Conservation (phyloP, 1,140 invertebrate species). For the Drosophila mayri region DNA sequence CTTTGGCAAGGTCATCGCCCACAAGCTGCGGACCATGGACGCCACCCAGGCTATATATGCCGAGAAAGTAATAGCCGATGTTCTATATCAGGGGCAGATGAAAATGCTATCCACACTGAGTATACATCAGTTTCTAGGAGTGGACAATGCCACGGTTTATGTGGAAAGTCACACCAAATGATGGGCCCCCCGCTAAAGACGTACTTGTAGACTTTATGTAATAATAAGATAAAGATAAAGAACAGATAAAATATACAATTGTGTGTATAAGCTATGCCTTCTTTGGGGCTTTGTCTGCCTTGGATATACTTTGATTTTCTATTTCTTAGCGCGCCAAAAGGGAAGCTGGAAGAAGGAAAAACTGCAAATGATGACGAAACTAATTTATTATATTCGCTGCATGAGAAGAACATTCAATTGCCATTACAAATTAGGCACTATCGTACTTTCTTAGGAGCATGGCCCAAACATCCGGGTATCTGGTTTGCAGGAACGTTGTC, state of each 20-base stretch:
- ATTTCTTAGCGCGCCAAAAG: neutral
- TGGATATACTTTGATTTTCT: neutral
- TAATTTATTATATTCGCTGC: slow-evolving; percentile 48
- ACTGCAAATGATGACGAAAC: slow-evolving; percentile 18
- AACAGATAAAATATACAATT: slow-evolving; percentile 52
- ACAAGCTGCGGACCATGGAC: slow-evolving; percentile 84
- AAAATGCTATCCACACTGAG: slow-evolving; percentile 78
- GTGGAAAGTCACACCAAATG: slow-evolving; percentile 72
- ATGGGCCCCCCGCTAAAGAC: slow-evolving; percentile 45
- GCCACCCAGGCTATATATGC: slow-evolving; percentile 83
- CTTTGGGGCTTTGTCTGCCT: neutral
- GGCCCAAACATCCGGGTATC: slow-evolving; percentile 86
- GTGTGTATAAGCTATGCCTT: slow-evolving; percentile 23
- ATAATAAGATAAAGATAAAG: slow-evolving; percentile 49
- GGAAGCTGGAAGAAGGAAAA: neutral
- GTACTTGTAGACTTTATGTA: slow-evolving; percentile 54
- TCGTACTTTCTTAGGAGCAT: slow-evolving; percentile 86
- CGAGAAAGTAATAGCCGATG: slow-evolving; percentile 84
- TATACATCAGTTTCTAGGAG: slow-evolving; percentile 73
- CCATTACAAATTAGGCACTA: slow-evolving; percentile 53
- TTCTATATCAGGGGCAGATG: slow-evolving; percentile 85
- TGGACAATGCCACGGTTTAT: slow-evolving; percentile 75
- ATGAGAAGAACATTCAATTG: slow-evolving; percentile 43
- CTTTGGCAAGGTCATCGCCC: slow-evolving; percentile 85
- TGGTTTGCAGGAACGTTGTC: slow-evolving; percentile 85